A percentile compares a stretch with the other conserved stretches of the same genome.
Conservation (phyloP, 2,888 invertebrate genomes). For the Drosophila phalerata region DNA sequence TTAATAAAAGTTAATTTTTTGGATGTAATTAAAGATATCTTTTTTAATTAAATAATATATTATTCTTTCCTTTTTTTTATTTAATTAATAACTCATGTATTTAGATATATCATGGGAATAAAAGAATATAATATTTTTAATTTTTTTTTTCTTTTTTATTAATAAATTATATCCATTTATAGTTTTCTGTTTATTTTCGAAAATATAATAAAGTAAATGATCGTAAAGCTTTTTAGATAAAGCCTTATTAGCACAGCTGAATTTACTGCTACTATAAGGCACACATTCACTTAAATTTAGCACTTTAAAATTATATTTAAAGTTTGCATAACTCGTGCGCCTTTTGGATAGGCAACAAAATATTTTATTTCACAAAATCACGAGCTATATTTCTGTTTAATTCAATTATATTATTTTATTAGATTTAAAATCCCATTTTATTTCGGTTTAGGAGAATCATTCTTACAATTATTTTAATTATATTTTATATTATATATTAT, state of each 20-base stretch:
- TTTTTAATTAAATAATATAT: too few relatives aligned
- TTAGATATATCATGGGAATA: too few relatives aligned
- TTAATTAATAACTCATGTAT: too few relatives aligned
- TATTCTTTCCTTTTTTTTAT: too few relatives aligned
- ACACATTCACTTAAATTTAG: background rate
- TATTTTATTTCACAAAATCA: background rate
- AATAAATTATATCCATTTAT: too few relatives aligned
- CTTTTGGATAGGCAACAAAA: slow-evolving; percentile 53
- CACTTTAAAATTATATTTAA: background rate
- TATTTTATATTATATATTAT: too few relatives aligned
- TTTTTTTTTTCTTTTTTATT: too few relatives aligned
- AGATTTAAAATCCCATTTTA: background rate
- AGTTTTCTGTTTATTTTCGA: too few relatives aligned
- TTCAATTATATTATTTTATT: background rate
- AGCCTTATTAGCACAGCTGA: background rate
- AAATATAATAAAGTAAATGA: too few relatives aligned
- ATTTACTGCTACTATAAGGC: background rate
- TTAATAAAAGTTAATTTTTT: background rate
- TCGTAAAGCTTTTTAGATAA: too few relatives aligned
- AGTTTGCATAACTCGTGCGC: slow-evolving; percentile 38
- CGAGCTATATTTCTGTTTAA: background rate
- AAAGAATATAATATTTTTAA: too few relatives aligned
- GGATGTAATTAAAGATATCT: too few relatives aligned
- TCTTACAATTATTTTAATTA: background rate
- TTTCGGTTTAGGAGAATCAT: background rate